phyloP scores from a whole-genome alignment of 2,888 invertebrate species.

The Ormyrus thymus region DNA sequence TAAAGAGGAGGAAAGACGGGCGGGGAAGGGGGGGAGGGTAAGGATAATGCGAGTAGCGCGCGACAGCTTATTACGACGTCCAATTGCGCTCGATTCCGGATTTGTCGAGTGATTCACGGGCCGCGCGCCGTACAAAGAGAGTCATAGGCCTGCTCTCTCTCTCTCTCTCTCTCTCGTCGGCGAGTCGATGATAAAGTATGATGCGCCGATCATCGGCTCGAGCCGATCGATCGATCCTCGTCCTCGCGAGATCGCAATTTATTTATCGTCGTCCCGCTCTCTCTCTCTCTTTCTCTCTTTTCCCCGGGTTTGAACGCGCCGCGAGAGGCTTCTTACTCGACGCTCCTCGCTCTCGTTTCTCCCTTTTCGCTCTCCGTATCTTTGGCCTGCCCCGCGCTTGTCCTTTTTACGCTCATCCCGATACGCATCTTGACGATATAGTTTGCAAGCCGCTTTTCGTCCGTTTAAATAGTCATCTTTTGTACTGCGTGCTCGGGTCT shows the following conservation, averaged over 20 bases:
- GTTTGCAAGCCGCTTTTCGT: constrained; percentile 21
- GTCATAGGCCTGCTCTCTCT: neutral
- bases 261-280: constrained; percentile 29
- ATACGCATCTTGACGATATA: constrained; percentile 38
- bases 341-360: neutral
- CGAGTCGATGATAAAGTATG: constrained; percentile 49
- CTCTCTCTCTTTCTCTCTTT: neutral
- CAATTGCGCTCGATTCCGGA: constrained; percentile 49
- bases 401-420: constrained; percentile 41
- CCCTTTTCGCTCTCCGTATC: neutral
- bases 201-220: constrained; percentile 37
- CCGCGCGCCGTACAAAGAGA: constrained; percentile 28
- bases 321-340: constrained; percentile 18
- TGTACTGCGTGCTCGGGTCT: neutral
- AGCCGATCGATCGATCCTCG: constrained; percentile 34
- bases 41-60: constrained; percentile 54
- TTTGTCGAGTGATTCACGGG: constrained; percentile 49
- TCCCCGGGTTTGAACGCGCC: constrained; percentile 14
- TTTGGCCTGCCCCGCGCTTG: neutral
- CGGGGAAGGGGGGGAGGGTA: neutral
- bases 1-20: neutral
- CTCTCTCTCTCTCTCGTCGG: neutral
- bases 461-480: constrained; percentile 1
- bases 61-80: constrained; percentile 62
- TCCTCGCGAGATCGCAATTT: constrained; percentile 35